Evolutionary conservation across 1,140 invertebrate species (phyloP), one percentile per base, ranked within the genome.

Genomic region (Drosophila auraria): DNA sequence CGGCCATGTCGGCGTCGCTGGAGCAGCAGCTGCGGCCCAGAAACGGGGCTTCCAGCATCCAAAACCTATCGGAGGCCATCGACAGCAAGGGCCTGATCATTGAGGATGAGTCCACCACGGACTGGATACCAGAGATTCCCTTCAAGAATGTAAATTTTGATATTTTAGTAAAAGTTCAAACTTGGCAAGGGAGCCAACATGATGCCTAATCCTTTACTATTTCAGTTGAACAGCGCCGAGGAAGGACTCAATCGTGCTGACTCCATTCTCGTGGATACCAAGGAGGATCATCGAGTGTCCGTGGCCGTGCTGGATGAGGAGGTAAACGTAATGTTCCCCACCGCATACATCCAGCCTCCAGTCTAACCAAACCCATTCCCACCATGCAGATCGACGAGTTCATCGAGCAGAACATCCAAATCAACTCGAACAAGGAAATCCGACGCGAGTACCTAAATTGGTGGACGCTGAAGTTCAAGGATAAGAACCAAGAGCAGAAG

Each of bases 341-440:
- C 12, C 0, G 25, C 44, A 15, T 11, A 11, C 7, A 8, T 15
- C 36, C 36, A n/a, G 5, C 1, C 8, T 20, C 2, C 1, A 2
- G 61, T 50, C 14, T 33, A 56, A 69, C 9, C 2, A 33, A 12
- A 3, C n/a, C 4, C 5, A 30, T 3, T 36, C 12, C 11, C 17
- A 12, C 12, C 2, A 17, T 0, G 0, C 95, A 98, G 94, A 95
- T 98, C 30, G 97, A 98, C 83, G 97, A 97, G 79, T 96, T 98
- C 68, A 97, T 98, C 72, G 97, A 98, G 79, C 95, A 97, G 76
- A 97, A 95, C 63, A 98, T 99, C 38, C 98, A 99, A 93, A 97
- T 98, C 49, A 97, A 97, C 80, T 98, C 97, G 70, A 98, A 99
- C 93, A 98, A 98, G 83, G 94, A 97, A 63, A 98, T 99, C 95